A percentile compares a stretch with the other conserved stretches of the same genome.
These are phyloP conservation scores for Bombus superbus DNA, from an alignment of 1,140 invertebrate species.

Conservation along the genomic window DNA sequence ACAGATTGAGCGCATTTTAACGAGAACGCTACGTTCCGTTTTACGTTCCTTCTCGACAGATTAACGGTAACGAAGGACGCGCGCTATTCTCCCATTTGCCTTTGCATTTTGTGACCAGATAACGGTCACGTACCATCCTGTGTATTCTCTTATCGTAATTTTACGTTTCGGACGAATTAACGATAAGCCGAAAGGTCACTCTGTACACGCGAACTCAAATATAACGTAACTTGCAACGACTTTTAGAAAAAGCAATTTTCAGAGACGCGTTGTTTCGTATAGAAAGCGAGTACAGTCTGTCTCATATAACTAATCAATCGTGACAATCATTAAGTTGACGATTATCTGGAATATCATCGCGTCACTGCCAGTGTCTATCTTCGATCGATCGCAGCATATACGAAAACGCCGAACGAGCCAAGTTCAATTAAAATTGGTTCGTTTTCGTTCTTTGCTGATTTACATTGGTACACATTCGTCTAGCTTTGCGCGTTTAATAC, in stretches of 20 bases:
- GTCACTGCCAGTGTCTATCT: background rate
- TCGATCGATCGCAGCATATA: background rate
- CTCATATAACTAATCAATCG: background rate
- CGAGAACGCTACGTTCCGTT: slow-evolving; percentile 56
- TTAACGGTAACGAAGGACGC: slow-evolving; percentile 51
- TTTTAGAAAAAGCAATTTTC: background rate
- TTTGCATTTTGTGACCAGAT: slow-evolving; percentile 1
- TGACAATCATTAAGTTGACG: background rate
- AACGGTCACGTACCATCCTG: slow-evolving; percentile 32
- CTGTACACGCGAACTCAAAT: too few species aligned
- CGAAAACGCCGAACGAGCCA: background rate
- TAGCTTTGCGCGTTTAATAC: background rate
- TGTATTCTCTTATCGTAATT: slow-evolving; percentile 8
- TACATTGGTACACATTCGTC: background rate
- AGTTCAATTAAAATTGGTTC: background rate
- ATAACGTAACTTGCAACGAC: background rate
- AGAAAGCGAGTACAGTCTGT: background rate
- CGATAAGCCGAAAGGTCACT: too few species aligned
- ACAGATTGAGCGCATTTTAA: slow-evolving; percentile 64
- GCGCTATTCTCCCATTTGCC: slow-evolving; percentile 13
- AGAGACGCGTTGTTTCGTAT: background rate
- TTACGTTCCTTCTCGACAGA: slow-evolving; percentile 54
- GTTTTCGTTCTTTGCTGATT: background rate
- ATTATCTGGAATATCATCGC: background rate
- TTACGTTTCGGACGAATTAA: slow-evolving; percentile 4